Evolutionary conservation across 2,113 vertebrate genomes (phyloP), one percentile per base, ranked within the genome.

Genomic region (Lipophrys pholis): DNA sequence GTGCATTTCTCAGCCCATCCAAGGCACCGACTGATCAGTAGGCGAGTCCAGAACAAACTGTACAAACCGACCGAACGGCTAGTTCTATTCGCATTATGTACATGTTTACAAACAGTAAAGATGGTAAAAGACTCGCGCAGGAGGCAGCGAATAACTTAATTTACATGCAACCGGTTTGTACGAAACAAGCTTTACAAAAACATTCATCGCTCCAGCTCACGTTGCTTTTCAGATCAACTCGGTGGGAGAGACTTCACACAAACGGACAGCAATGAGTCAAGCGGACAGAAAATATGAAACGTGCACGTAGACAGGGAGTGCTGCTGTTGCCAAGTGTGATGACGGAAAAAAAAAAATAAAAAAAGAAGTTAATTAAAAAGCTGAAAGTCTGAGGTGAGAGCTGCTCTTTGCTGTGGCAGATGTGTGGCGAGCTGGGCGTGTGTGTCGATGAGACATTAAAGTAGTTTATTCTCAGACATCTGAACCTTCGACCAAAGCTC

Each of bases 391-490:
- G 83, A 90, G 83, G 75, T 59, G 72, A 87, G 49, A 82, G 50
- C 73, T 58, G 76, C 73, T 67, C 82, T 80, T 76, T 60, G 73
- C 81, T 75, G 78, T n/a, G 60, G 82, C 89, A 89, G 83, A 87
- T 84, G 83, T 69, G 82, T 46, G 66, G 59, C 9, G n/a, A 43
- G 60, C 7, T 46, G 68, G 16, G 45, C 39, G 69, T 38, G 73
- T 62, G 51, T 4, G 42, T 45, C 45, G 56, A 59, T 42, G 78
- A 73, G 16, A 78, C 73, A 88, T 89, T 83, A 81, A 91, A 91
- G 85, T 40, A 53, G 82, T 85, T 90, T 90, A 89, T 92, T 93
- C 89, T 90, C 69, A 90, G 90, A 88, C 87, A 74, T 85, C 81
- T 61, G 53, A 89, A 83, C 74, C 76, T 87, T 82, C 6, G 7